Evolutionary conservation across 2,113 vertebrate genomes (phyloP).

Genomic region (Callipepla californica): DNA sequence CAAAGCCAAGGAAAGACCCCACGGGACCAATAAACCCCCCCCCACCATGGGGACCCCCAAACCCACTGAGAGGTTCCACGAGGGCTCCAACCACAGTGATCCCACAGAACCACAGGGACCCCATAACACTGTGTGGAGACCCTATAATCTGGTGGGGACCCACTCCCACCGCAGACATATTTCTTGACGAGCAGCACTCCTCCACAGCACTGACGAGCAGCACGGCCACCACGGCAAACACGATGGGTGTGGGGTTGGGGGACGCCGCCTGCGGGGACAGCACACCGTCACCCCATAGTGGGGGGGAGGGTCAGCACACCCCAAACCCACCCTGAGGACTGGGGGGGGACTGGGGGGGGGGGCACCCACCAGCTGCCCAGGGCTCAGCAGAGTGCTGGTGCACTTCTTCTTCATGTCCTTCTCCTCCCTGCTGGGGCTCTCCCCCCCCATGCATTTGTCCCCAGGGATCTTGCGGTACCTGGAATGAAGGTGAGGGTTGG

Average conservation of each 20-base stretch:
- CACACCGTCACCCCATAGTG: no score
- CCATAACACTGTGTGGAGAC: no score
- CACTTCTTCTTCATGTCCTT: conserved; percentile 88
- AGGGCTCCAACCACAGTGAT: no score
- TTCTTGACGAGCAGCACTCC: conserved; percentile 90
- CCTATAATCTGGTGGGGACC: no score
- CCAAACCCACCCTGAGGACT: background rate
- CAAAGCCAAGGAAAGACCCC: no score
- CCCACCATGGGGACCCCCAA: no score
- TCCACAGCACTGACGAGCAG: conserved; percentile 79
- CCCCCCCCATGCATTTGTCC: conserved; percentile 87
- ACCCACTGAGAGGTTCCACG: no score
- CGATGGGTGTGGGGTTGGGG: conserved; percentile 79
- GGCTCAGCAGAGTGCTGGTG: conserved; percentile 79
- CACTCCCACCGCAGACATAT: conserved; percentile 93
- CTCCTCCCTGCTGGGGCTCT: conserved; percentile 82
- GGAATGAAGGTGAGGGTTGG: background rate
- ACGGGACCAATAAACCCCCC: no score
- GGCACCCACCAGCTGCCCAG: conserved; percentile 68
- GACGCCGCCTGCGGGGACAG: conserved; percentile 38
- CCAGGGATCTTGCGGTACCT: conserved; percentile 96
- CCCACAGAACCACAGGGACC: no score
- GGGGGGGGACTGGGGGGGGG: no score
- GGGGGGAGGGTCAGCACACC: background rate
- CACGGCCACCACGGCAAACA: conserved; percentile 84